These are phyloP conservation scores for Hormaphis cornu DNA, from an alignment of 1,140 invertebrate species.

Conservation along the genomic window DNA sequence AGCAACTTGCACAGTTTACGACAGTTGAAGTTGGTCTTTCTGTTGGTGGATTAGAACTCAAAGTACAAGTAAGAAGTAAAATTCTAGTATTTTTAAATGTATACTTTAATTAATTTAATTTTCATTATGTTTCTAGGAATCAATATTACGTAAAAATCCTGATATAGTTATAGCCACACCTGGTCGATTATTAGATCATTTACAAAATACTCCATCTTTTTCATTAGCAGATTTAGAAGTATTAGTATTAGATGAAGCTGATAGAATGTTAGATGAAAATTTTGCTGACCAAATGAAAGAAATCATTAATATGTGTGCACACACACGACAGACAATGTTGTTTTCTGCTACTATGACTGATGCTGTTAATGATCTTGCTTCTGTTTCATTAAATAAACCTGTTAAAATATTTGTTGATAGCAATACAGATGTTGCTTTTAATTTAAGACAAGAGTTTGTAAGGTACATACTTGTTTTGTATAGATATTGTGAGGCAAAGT, in stretches of 20 bases:
- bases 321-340: conserved; percentile 90
- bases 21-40: conserved; percentile 69
- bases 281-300: conserved; percentile 98
- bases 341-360: conserved; percentile 99
- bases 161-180: conserved; percentile 98
- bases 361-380: conserved; percentile 83
- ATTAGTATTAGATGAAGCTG: conserved; percentile 88
- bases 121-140: conserved; percentile 52
- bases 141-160: conserved; percentile 75
- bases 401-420: conserved; percentile 91
- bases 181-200: conserved; percentile 91
- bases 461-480: conserved; percentile 45
- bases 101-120: not conserved
- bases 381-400: conserved; percentile 82
- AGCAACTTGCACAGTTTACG: conserved; percentile 81
- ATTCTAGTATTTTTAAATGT: not conserved
- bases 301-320: conserved; percentile 80
- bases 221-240: conserved; percentile 85
- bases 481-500: not conserved
- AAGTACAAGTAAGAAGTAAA: conserved; percentile 57
- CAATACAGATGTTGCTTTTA: conserved; percentile 90
- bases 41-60: conserved; percentile 88
- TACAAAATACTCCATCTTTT: conserved; percentile 92
- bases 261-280: conserved; percentile 96
- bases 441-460: conserved; percentile 93